Evolutionary conservation across 1,140 invertebrate species (phyloP).

Genomic region (Plutomurus gul): DNA sequence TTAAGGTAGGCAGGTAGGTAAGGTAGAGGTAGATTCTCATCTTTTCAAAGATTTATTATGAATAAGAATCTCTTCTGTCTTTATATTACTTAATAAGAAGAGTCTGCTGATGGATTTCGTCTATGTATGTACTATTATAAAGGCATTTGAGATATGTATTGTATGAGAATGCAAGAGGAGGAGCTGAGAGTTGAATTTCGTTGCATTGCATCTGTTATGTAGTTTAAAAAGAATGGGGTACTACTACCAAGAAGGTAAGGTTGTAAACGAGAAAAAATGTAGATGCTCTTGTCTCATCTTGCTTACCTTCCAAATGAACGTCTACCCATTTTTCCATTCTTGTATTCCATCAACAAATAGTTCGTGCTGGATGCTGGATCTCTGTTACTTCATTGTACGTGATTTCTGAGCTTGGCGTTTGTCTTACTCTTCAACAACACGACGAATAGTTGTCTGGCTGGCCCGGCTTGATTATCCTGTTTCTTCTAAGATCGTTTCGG

Average conservation of each 20-base stretch:
- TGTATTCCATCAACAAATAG: no score
- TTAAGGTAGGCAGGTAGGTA: neutral
- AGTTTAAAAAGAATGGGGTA: no score
- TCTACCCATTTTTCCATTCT: no score
- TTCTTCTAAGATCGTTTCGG: no score
- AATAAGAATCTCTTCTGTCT: constrained; percentile 7
- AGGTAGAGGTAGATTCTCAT: neutral
- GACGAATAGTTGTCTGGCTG: no score
- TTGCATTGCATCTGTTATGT: neutral
- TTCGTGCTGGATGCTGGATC: neutral
- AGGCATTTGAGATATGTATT: neutral
- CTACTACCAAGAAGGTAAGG: no score
- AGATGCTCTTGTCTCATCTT: neutral
- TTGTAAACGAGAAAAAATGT: neutral
- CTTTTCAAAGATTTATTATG: constrained; percentile 30
- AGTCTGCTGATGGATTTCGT: neutral
- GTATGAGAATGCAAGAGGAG: neutral
- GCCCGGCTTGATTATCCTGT: no score
- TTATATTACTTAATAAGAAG: neutral
- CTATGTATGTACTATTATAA: neutral
- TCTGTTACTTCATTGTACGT: no score
- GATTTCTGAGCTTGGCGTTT: neutral
- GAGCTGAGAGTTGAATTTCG: neutral
- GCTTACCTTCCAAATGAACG: neutral
- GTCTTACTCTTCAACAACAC: no score